These are phyloP conservation scores for Actenoides hombroni DNA, from an alignment of 2,113 vertebrate genomes.

Conservation along the genomic window DNA sequence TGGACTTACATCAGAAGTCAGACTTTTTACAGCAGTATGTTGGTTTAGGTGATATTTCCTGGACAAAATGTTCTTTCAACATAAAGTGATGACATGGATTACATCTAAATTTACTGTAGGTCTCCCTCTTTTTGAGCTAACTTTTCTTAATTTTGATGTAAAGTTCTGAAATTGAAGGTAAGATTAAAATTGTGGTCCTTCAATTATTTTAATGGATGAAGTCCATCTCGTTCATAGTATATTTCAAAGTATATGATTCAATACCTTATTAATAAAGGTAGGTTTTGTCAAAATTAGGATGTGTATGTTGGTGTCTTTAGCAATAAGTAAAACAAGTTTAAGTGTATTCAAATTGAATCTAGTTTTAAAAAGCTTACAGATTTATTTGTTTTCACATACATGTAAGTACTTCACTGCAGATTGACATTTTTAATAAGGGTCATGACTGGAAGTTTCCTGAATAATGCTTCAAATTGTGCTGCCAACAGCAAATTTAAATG, in stretches of 20 bases:
- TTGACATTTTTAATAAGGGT: not conserved
- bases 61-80: not conserved
- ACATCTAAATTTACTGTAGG: not conserved
- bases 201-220: not conserved
- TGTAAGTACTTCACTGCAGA: not conserved
- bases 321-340: not conserved
- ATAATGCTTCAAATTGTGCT: not conserved
- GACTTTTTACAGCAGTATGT: not conserved
- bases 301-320: not conserved
- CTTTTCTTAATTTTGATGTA: not conserved
- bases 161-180: not conserved
- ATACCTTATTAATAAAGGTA: not conserved
- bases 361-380: not conserved
- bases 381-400: not conserved
- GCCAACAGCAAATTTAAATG: constrained; percentile 21
- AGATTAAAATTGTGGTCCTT: not conserved
- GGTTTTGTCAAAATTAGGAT: not conserved
- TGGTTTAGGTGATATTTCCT: not conserved
- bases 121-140: not conserved
- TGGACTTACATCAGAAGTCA: not conserved
- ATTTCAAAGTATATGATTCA: not conserved
- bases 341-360: not conserved
- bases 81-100: not conserved
- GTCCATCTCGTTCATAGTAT: not conserved
- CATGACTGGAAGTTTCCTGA: not conserved